Percentiles rank a stretch among this genome's conserved stretches.
Conservation (phyloP, 2,797 vertebrate genomes). For the Phalanger gymnotis region DNA sequence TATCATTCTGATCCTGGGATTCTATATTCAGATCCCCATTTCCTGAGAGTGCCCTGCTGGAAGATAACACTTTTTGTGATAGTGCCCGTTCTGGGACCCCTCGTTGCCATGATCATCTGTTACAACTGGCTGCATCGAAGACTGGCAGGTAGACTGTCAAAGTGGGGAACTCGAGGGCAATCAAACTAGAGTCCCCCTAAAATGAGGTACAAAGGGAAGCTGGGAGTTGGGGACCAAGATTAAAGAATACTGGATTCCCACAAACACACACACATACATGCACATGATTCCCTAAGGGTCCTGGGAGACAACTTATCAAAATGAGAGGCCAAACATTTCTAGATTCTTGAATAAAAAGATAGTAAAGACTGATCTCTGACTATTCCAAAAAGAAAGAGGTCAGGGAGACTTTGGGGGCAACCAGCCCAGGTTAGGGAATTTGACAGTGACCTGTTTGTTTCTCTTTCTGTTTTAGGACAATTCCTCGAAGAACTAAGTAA, state of each 20-base stretch:
- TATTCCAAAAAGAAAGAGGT: not conserved
- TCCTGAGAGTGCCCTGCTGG: conserved; percentile 79
- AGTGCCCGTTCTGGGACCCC: conserved; percentile 72
- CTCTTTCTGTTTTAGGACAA: conserved; percentile 75
- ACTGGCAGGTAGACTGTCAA: conserved; percentile 68
- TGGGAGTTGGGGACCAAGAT: not conserved
- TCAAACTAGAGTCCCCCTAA: not conserved
- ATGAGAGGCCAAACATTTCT: not conserved
- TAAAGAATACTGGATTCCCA: not conserved
- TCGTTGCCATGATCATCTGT: conserved; percentile 78
- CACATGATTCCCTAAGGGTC: not conserved
- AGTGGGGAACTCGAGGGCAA: not conserved
- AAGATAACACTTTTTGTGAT: conserved; percentile 74
- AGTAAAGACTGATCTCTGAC: not conserved
- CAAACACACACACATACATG: not conserved
- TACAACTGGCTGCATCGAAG: conserved; percentile 79
- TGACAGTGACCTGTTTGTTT: not conserved
- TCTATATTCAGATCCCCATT: conserved; percentile 74
- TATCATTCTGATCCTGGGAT: not conserved
- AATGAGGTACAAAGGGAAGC: not conserved
- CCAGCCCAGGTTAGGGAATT: not conserved
- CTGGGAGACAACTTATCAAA: not conserved
- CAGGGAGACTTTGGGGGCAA: not conserved
- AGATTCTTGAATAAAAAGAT: not conserved
- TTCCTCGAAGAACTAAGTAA: conserved; percentile 80